Evolutionary conservation across 2,888 invertebrate species (phyloP), one percentile per base, ranked within the genome.

Genomic region (Emesis furor): DNA sequence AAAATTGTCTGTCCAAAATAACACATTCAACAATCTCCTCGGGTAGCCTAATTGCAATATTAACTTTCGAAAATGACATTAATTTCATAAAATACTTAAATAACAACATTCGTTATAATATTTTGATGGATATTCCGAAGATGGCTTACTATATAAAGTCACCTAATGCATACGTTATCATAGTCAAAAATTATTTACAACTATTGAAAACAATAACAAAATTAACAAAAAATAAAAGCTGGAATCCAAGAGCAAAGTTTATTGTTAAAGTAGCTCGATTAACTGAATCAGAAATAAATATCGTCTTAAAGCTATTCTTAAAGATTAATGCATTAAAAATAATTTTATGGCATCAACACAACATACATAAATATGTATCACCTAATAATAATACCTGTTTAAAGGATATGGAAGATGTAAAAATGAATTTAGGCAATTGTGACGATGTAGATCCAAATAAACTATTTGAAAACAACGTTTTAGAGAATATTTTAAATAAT

Each of bases 241-340:
- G 94, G 94, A 93, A 94, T 80, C 93, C 95, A 14, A 91, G 88
- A 87, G 94, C 92, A 10, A 90, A 89, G 80, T 92, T 92, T 84
- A 90, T 94, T 37, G 17, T 94, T 1, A 76, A 89, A 59, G 17
- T 93, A 35, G 67, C 69, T 3, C 10, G 89, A 37, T 79, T 90
- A 35, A 59, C 86, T n/a, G 46, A 71, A 14, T 75, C 85, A n/a
- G 90, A 90, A 67, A 82, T 91, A 12, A 39, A 82, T 6, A 24
- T 82, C 3, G 73, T 92, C 17, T 93, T 94, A 78, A 65, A 91
- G 46, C 79, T 88, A 39, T 81, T 93, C 10, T 51, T 92, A 37
- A 87, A 83, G n/a, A 82, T 89, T 42, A 93, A 91, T 81, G 90
- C 93, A 2, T 92, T 90, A 76, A 89, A 93, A 17, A 91, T 92